These are phyloP conservation scores for Aradophagus sp. DNA, from an alignment of 1,140 invertebrate genomes.

Conservation along the genomic window DNA sequence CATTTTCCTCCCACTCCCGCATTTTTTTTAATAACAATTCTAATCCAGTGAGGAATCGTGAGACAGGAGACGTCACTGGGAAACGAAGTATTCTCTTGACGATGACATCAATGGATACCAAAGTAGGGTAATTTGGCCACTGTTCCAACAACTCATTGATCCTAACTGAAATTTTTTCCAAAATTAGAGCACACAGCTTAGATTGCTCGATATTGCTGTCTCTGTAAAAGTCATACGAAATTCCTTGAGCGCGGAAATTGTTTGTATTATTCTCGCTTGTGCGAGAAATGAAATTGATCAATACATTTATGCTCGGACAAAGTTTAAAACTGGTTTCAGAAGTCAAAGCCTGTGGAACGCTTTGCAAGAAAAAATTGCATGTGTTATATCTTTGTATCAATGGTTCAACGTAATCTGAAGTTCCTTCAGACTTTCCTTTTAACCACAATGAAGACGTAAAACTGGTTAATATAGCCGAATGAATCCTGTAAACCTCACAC, in stretches of 20 bases:
- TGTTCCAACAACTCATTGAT: conserved; percentile 83
- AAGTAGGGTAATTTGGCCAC: conserved; percentile 93
- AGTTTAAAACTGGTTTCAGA: conserved; percentile 74
- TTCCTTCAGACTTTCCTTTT: conserved; percentile 58
- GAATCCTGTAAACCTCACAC: conserved; percentile 76
- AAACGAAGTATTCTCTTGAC: conserved; percentile 86
- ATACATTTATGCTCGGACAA: conserved; percentile 76
- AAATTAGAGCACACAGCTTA: conserved; percentile 80
- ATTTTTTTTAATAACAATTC: conserved; percentile 90
- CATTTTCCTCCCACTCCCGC: conserved; percentile 94
- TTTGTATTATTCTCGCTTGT: conserved; percentile 34
- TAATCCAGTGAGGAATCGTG: conserved; percentile 91
- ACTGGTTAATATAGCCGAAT: conserved; percentile 77
- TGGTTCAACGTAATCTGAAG: conserved; percentile 75
- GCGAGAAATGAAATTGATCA: conserved; percentile 59
- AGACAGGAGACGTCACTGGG: conserved; percentile 86
- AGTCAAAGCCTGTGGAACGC: conserved; percentile 72
- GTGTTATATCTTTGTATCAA: conserved; percentile 78
- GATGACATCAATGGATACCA: conserved; percentile 84
- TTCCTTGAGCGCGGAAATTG: conserved; percentile 16
- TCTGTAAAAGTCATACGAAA: conserved; percentile 87
- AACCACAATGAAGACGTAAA: conserved; percentile 79
- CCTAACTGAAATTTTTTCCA: conserved; percentile 79
- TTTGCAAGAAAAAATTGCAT: conserved; percentile 75
- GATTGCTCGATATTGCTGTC: conserved; percentile 88